Conservation (phyloP, 2,113 vertebrate species). For the Sceloporus tristichus region DNA sequence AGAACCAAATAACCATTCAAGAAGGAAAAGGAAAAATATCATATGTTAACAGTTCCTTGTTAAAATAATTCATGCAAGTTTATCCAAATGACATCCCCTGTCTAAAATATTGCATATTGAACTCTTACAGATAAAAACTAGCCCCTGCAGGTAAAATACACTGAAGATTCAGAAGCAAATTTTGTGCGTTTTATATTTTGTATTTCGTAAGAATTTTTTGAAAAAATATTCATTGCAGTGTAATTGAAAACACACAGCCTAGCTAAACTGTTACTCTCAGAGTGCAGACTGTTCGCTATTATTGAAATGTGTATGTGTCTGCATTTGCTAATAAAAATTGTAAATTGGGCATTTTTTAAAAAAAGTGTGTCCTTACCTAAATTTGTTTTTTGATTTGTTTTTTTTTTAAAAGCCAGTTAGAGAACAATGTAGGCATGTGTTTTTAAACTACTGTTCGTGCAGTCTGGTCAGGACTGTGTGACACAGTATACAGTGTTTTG, state of each 20-base stretch:
- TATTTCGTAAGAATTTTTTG: background rate
- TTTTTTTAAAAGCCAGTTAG: slow-evolving; percentile 40
- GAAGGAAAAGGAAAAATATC: background rate
- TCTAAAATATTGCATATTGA: background rate
- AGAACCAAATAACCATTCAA: background rate
- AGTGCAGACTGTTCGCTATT: background rate
- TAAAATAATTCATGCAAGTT: background rate
- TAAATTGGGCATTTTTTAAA: slow-evolving; percentile 37
- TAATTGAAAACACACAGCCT: background rate
- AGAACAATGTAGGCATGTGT: slow-evolving; percentile 79
- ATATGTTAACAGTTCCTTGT: background rate
- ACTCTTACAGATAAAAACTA: slow-evolving; percentile 33
- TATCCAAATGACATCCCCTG: background rate
- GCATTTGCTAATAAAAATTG: slow-evolving; percentile 36
- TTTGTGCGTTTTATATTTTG: background rate
- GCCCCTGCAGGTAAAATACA: background rate
- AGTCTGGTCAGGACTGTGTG: slow-evolving; percentile 78
- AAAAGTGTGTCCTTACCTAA: slow-evolving; percentile 59
- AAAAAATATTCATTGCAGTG: background rate
- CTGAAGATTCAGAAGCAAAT: background rate
- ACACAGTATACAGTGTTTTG: slow-evolving; percentile 85
- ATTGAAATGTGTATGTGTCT: slow-evolving; percentile 26
- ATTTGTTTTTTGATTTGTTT: slow-evolving; percentile 2
- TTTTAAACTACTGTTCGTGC: slow-evolving; percentile 76
- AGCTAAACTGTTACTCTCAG: slow-evolving; percentile 9